These are phyloP conservation scores for Poeciliopsis infans DNA, from an alignment of 2,797 vertebrate species.

Conservation along the genomic window DNA sequence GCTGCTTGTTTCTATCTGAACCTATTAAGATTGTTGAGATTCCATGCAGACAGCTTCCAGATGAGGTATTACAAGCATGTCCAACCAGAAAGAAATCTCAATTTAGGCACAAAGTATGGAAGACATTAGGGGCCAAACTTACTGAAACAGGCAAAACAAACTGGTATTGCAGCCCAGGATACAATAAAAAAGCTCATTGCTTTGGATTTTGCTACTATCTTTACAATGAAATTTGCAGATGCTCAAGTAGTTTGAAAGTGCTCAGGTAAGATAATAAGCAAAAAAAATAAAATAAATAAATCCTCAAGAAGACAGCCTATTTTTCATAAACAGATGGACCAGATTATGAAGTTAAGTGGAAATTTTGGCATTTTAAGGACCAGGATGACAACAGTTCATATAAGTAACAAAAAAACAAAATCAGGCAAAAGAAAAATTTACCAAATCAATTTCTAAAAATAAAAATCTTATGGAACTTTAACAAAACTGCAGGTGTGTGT, in stretches of 20 bases:
- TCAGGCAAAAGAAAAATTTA: too few species aligned
- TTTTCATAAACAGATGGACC: too few species aligned
- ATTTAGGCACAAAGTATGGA: not conserved
- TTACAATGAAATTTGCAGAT: not conserved
- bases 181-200: not conserved
- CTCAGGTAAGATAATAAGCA: too few species aligned
- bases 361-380: too few species aligned
- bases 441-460: too few species aligned
- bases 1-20: not conserved
- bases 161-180: not conserved
- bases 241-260: not conserved
- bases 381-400: too few species aligned
- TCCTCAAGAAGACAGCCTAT: too few species aligned
- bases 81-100: not conserved
- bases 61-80: slow-evolving; percentile 2
- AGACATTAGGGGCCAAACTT: not conserved
- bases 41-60: not conserved
- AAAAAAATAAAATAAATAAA: too few species aligned
- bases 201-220: not conserved
- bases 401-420: too few species aligned
- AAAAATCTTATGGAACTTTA: too few species aligned
- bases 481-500: too few species aligned
- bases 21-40: slow-evolving; percentile 3
- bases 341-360: too few species aligned
- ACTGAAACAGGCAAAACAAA: not conserved